phyloP scores from a whole-genome alignment of 2,797 vertebrate genomes.

The Orientallactaga sibirica region DNA sequence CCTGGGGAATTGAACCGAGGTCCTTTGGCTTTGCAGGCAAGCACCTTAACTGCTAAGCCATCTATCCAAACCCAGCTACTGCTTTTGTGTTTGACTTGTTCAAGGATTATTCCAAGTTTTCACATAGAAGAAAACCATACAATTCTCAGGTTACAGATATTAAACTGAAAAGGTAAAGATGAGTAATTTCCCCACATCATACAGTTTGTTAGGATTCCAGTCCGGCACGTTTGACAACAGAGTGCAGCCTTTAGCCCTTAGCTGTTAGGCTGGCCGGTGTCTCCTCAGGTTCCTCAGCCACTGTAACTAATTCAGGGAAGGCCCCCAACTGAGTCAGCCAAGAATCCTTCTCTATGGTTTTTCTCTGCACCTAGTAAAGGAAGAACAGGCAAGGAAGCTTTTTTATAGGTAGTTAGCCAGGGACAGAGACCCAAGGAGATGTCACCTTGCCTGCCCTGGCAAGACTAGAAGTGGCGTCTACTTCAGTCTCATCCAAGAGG shows the following conservation, averaged over 20 bases:
- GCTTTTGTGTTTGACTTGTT: neutral
- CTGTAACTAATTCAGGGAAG: neutral
- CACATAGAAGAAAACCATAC: neutral
- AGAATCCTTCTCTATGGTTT: slow-evolving; percentile 26
- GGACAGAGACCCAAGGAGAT: no score
- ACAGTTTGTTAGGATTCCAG: neutral
- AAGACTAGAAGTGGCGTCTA: no score
- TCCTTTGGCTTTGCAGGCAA: no score
- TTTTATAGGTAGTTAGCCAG: no score
- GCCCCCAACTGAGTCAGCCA: neutral
- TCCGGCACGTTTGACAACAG: neutral
- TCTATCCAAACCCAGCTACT: neutral
- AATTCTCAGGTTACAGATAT: neutral
- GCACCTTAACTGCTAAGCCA: no score
- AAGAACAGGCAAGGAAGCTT: no score
- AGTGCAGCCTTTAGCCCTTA: neutral
- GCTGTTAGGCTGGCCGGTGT: neutral
- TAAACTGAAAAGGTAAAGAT: neutral
- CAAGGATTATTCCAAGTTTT: neutral
- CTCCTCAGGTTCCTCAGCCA: neutral
- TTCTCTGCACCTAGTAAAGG: neutral
- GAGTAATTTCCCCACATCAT: neutral
- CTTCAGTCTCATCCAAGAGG: no score
- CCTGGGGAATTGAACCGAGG: no score
- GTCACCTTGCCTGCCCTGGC: no score